phyloP scores from a whole-genome alignment of 2,888 invertebrate species.

The Caenorhabditis wallacei region DNA sequence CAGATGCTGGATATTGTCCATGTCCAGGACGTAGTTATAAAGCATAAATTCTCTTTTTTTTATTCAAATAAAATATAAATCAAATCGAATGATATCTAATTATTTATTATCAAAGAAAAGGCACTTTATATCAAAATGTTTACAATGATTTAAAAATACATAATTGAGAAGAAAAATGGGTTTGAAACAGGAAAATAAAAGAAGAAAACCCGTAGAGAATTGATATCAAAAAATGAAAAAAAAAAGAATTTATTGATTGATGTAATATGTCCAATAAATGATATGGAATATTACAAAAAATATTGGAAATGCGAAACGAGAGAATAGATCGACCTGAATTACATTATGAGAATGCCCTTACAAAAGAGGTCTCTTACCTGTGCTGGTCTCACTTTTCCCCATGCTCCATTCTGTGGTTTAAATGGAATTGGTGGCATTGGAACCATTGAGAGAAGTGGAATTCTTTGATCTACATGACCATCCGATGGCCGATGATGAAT shows the following conservation, averaged over 20 bases:
- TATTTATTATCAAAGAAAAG: conserved; percentile 21
- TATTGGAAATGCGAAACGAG: conserved; percentile 79
- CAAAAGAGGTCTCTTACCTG: conserved; percentile 48
- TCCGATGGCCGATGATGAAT: conserved; percentile 57
- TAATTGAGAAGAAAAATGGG: conserved; percentile 19
- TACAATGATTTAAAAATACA: conserved; percentile 23
- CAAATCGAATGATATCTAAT: not conserved
- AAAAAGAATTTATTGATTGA: conserved; percentile 65
- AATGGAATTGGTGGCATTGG: conserved; percentile 73
- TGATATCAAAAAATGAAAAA: conserved; percentile 14
- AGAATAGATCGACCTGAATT: conserved; percentile 78
- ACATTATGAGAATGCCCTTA: too few species aligned
- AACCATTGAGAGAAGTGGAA: conserved; percentile 72
- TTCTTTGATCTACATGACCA: conserved; percentile 67
- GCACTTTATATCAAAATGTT: conserved; percentile 25
- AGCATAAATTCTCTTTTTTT: conserved; percentile 20
- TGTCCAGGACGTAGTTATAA: conserved; percentile 65
- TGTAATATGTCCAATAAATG: conserved; percentile 80
- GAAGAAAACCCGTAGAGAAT: conserved; percentile 7
- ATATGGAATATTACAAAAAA: conserved; percentile 81
- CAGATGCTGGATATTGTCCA: conserved; percentile 71
- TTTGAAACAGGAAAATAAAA: not conserved
- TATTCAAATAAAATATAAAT: conserved; percentile 3
- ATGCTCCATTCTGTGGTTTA: conserved; percentile 63
- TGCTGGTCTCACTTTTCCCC: conserved; percentile 68